These are phyloP conservation scores for Lagorchestes hirsutus DNA, from an alignment of 2,797 vertebrate species.

Conservation along the genomic window DNA sequence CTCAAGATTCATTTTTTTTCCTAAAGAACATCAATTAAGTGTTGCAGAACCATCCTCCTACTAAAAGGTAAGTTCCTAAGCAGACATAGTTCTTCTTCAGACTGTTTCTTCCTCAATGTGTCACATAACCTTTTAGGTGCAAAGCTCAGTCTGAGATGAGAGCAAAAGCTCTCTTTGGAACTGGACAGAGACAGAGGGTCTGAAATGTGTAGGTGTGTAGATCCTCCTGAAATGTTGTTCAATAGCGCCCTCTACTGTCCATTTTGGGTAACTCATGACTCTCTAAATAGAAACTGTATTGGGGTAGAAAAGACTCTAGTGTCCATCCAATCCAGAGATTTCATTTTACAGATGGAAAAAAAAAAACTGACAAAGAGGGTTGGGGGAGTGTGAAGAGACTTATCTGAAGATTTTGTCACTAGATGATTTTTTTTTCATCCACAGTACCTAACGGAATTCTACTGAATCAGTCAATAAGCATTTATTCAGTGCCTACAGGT, in stretches of 20 bases:
- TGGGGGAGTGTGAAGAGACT: background rate
- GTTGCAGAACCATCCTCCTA: too few relatives aligned
- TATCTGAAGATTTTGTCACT: background rate
- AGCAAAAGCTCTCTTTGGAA: background rate
- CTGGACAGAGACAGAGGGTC: background rate
- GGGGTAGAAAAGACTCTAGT: background rate
- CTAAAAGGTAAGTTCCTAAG: background rate
- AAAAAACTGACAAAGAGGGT: background rate
- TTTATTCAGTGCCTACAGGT: background rate
- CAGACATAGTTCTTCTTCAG: background rate
- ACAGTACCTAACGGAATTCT: background rate
- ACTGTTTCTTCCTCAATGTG: background rate
- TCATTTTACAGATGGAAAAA: background rate
- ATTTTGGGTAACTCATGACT: background rate
- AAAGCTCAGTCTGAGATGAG: background rate
- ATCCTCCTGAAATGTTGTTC: slow-evolving; percentile 26
- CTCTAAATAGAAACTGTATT: background rate
- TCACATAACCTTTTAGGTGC: background rate
- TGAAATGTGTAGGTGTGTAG: fast-evolving
- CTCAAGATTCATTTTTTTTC: background rate
- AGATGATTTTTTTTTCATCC: background rate
- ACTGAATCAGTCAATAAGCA: background rate
- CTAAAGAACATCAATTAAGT: background rate
- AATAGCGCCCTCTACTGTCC: slow-evolving; percentile 59
- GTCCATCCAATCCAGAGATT: background rate